Percentiles rank a stretch among this genome's conserved stretches.
Conservation (phyloP, 1,140 invertebrate species). For the Sogatella furcifera region DNA sequence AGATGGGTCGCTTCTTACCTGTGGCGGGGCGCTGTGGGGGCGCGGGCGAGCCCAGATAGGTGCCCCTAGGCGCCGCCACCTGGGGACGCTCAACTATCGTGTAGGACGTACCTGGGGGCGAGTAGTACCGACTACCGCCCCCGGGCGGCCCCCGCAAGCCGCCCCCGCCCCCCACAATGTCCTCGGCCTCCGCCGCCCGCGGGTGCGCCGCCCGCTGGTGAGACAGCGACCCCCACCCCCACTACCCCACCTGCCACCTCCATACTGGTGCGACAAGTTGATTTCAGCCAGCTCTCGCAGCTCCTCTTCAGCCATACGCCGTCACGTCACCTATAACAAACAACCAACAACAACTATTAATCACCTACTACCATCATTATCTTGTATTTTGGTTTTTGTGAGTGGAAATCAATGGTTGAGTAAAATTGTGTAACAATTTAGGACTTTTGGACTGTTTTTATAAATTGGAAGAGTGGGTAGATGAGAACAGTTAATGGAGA, state of each 20-base stretch:
- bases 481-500: no score
- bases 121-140: slow-evolving; percentile 34
- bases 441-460: no score
- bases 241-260: slow-evolving; percentile 16
- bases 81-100: slow-evolving; percentile 72
- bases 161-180: slow-evolving; percentile 33
- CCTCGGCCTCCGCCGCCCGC: slow-evolving; percentile 35
- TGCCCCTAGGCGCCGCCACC: slow-evolving; percentile 56
- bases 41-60: slow-evolving; percentile 36
- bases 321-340: slow-evolving; percentile 12
- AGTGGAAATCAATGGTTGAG: no score
- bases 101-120: slow-evolving; percentile 61
- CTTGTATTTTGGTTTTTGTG: no score
- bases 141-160: slow-evolving; percentile 26
- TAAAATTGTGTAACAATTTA: no score
- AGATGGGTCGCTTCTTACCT: slow-evolving; percentile 26
- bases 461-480: no score
- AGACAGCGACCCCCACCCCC: slow-evolving; percentile 15
- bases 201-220: slow-evolving; percentile 9
- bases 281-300: slow-evolving; percentile 39
- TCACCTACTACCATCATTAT: no score
- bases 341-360: neutral
- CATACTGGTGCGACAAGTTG: slow-evolving; percentile 27
- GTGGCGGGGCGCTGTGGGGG: slow-evolving; percentile 6
- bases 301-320: slow-evolving; percentile 36